Base-by-base conservation (phyloP, 1,140 invertebrate genomes). In the Neuroterus valhalla region DNA sequence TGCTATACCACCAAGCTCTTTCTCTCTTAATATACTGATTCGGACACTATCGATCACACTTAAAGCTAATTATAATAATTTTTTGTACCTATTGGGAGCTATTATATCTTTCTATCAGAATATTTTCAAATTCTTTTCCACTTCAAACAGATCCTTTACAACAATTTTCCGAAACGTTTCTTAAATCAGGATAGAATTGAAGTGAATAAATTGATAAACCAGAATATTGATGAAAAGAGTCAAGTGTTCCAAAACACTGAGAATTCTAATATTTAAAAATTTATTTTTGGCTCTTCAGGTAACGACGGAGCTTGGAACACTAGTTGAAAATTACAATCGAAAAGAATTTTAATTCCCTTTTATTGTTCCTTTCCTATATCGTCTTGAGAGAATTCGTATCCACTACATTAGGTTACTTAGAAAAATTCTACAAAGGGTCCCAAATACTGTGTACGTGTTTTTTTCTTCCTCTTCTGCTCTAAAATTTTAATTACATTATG, bases 391-490 rank as follows among this genome's bases (percentile, higher is more conserved):
- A 62, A 62, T 62, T 62, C 26, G 55, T 62, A 55, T 62, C 15
- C 3, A 62, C 55, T 62, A 62, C 31, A n/a, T 23, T 23, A 52
- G 50, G 11, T 62, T 62, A 62, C 12, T 62, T 62, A 62, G 31
- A 69, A 77, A 80, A 79, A 2, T 44, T 62, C 73, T 78, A 78
- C 66, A 66, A 76, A 75, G 71, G 79, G 79, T 81, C 77, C 77
- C 79, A 75, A 78, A 77, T 78, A 76, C 74, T 80, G 68, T 77
- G 14, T 76, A 17, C 42, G 42, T 68, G 45, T 26, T 74, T 69
- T 69, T 45, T 31, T 21, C 52, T 21, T 70, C 46, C 31, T 52
- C n/a, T 62, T 19, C 31, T 48, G 46, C 19, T 46, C 68, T 44
- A 46, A 46, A 50, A 66, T 66, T 66, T 72, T 44, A 31, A 46